These are phyloP conservation scores for Protaetia brevitarsis DNA, from an alignment of 1,140 invertebrate species.

Conservation along the genomic window DNA sequence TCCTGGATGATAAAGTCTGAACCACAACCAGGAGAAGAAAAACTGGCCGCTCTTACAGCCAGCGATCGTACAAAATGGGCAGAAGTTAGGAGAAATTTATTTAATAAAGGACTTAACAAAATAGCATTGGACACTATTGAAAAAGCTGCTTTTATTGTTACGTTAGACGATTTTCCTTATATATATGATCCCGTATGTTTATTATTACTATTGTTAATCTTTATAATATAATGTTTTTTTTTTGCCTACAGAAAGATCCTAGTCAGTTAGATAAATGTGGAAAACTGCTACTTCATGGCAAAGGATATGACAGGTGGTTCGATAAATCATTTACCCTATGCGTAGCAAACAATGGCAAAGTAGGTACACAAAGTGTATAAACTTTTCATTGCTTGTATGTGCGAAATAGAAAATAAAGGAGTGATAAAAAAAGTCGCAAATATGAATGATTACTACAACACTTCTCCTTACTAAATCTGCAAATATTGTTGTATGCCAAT, in stretches of 20 bases:
- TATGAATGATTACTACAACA: too few species aligned
- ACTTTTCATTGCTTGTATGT: background rate
- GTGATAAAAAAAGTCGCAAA: too few species aligned
- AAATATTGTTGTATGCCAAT: too few species aligned
- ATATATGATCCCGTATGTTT: conserved; percentile 76
- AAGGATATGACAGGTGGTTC: conserved; percentile 96
- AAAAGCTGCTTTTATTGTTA: conserved; percentile 89
- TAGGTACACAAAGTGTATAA: conserved; percentile 53
- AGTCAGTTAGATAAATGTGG: conserved; percentile 86
- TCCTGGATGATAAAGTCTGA: conserved; percentile 71
- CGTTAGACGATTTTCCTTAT: conserved; percentile 84
- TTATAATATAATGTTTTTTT: conserved; percentile 28
- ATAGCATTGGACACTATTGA: conserved; percentile 88
- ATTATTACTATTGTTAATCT: background rate
- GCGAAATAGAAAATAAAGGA: background rate
- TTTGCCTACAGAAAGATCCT: conserved; percentile 62
- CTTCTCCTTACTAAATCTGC: too few species aligned
- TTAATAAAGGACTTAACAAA: conserved; percentile 80
- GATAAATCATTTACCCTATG: conserved; percentile 99
- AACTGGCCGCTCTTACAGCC: conserved; percentile 89
- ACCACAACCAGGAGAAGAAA: conserved; percentile 78
- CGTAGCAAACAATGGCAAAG: conserved; percentile 86
- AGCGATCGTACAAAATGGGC: conserved; percentile 90
- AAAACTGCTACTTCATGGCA: conserved; percentile 86
- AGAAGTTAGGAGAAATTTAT: conserved; percentile 70